phyloP scores from a whole-genome alignment of 2,797 vertebrate species.

The Clarias pachynema region DNA sequence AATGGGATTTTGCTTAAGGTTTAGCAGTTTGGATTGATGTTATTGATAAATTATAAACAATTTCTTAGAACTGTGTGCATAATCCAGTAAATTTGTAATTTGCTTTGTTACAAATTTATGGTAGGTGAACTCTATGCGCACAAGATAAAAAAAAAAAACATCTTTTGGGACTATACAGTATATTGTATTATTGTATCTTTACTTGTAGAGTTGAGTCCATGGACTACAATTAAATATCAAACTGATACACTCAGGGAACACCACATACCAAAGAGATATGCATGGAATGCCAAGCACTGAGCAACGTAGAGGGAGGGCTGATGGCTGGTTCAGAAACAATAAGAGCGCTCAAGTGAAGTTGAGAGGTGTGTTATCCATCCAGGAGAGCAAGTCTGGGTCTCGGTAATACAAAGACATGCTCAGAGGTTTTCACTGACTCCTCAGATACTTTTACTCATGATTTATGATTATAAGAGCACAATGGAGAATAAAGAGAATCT shows the following conservation, averaged over 20 bases:
- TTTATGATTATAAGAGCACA: neutral
- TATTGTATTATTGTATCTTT: too few relatives aligned
- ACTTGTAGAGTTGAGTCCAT: neutral
- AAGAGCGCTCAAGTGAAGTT: slow-evolving; percentile 51
- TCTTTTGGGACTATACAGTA: too few relatives aligned
- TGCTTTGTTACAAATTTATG: too few relatives aligned
- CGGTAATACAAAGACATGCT: slow-evolving; percentile 32
- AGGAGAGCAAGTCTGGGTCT: slow-evolving; percentile 43
- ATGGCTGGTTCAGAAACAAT: slow-evolving; percentile 51
- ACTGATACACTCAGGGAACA: neutral
- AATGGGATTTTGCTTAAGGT: too few relatives aligned
- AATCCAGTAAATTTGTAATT: too few relatives aligned
- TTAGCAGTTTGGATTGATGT: too few relatives aligned
- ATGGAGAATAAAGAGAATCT: slow-evolving; percentile 65
- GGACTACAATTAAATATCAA: neutral
- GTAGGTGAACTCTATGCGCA: too few relatives aligned
- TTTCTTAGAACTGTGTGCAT: too few relatives aligned
- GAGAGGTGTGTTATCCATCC: slow-evolving; percentile 48
- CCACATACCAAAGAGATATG: slow-evolving; percentile 18
- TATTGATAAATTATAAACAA: too few relatives aligned
- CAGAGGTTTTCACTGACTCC: slow-evolving; percentile 5
- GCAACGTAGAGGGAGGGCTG: slow-evolving; percentile 18
- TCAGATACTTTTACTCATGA: neutral
- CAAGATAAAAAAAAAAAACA: too few relatives aligned
- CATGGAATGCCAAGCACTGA: slow-evolving; percentile 26